These are phyloP conservation scores for Ceyx margarethae DNA, from an alignment of 2,113 vertebrate species.

Conservation along the genomic window DNA sequence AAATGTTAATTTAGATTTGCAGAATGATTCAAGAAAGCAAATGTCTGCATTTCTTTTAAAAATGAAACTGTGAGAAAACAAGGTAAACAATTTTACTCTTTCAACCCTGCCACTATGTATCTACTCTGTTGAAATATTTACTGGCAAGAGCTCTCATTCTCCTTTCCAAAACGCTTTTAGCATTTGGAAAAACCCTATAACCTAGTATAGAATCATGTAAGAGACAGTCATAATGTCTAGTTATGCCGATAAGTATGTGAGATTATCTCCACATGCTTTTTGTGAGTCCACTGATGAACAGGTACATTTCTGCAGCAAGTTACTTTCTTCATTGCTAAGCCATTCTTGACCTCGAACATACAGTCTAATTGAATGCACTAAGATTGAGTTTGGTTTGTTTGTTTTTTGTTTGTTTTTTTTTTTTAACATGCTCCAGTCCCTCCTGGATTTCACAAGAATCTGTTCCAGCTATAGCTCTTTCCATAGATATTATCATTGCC, in stretches of 20 bases:
- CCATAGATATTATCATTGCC: neutral
- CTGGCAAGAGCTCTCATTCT: neutral
- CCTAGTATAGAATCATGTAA: neutral
- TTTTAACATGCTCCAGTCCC: neutral
- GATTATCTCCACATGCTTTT: neutral
- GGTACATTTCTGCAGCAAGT: neutral
- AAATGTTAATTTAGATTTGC: neutral
- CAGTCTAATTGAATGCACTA: neutral
- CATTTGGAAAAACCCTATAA: neutral
- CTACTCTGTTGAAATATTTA: slow-evolving; percentile 13
- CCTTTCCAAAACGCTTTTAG: neutral
- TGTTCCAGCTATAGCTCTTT: neutral
- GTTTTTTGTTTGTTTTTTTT: neutral
- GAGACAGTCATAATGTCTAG: neutral
- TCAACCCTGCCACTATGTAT: neutral
- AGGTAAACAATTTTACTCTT: neutral
- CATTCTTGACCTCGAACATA: neutral
- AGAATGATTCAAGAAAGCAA: neutral
- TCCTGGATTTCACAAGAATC: neutral
- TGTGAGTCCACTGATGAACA: neutral
- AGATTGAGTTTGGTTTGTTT: neutral
- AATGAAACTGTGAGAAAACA: neutral
- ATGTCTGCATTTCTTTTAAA: neutral
- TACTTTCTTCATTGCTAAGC: neutral
- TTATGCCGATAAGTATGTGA: neutral